phyloP scores from a whole-genome alignment of 2,113 vertebrate species.

The Tetraodon nigroviridis region DNA sequence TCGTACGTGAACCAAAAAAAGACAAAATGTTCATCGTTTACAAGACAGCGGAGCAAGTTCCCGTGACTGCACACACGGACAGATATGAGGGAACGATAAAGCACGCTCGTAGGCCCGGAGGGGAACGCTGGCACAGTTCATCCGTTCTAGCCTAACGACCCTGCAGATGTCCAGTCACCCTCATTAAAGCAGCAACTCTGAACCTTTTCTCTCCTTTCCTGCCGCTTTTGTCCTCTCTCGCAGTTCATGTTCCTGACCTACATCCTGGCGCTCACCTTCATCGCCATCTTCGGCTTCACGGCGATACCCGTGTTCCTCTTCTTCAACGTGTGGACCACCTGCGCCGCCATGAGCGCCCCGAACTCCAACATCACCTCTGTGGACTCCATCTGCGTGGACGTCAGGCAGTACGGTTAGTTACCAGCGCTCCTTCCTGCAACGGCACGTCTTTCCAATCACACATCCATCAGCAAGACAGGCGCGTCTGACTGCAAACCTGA shows the following conservation, averaged over 20 bases:
- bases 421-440: not conserved
- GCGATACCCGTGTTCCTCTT: constrained; percentile 96
- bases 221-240: constrained; percentile 5
- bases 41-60: too few species aligned
- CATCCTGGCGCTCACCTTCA: constrained; percentile 88
- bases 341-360: constrained; percentile 86
- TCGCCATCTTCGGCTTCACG: constrained; percentile 94
- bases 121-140: constrained; percentile 51
- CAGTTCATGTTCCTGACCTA: constrained; percentile 99
- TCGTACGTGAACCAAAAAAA: constrained; percentile 70
- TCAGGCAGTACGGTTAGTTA: constrained; percentile 90
- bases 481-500: not conserved
- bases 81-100: not conserved
- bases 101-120: constrained; percentile 37
- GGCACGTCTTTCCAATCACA: not conserved
- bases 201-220: not conserved
- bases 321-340: constrained; percentile 96
- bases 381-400: constrained; percentile 95
- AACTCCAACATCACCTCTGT: constrained; percentile 84
- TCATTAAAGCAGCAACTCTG: constrained; percentile 14
- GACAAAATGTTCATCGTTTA: too few species aligned
- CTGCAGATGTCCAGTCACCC: constrained; percentile 59
- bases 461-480: not conserved
- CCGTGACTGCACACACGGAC: not conserved
- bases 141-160: constrained; percentile 55